Percentiles rank a stretch among this genome's conserved stretches.
These are phyloP conservation scores for Morpho achilles DNA, from an alignment of 2,888 invertebrate species.

Conservation along the genomic window DNA sequence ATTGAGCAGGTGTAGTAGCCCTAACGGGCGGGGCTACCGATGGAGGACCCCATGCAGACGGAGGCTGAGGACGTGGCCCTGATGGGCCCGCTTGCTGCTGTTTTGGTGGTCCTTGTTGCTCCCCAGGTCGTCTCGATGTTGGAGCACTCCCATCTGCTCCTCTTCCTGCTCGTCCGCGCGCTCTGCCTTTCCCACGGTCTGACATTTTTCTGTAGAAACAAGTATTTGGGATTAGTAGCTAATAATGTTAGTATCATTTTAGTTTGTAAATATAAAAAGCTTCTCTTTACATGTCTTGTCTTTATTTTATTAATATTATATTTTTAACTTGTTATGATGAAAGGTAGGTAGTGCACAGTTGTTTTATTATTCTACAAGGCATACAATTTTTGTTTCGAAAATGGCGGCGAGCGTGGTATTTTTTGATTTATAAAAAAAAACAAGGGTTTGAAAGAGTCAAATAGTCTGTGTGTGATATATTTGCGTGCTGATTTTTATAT, in stretches of 20 bases:
- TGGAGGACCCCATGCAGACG: constrained; percentile 63
- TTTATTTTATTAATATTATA: neutral
- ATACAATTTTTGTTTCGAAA: neutral
- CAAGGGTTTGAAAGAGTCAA: neutral
- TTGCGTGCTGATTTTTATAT: neutral
- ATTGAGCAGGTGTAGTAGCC: constrained; percentile 50
- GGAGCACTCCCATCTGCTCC: constrained; percentile 39
- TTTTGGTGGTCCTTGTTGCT: constrained; percentile 29
- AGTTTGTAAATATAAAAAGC: neutral
- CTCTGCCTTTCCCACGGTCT: constrained; percentile 58
- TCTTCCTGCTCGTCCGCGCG: constrained; percentile 44
- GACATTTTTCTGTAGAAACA: constrained; percentile 40
- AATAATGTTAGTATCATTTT: neutral
- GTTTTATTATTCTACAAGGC: neutral
- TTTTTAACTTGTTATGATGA: neutral
- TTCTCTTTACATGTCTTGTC: neutral
- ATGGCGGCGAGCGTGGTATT: neutral
- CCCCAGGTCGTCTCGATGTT: constrained; percentile 39
- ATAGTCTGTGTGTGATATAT: no score
- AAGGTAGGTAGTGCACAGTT: neutral
- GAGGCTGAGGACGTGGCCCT: constrained; percentile 57
- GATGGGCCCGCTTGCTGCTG: constrained; percentile 32
- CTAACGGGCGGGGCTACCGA: constrained; percentile 50
- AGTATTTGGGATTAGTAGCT: neutral
- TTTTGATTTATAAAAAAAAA: neutral